phyloP scores from a whole-genome alignment of 1,140 invertebrate species.

The Paracyclopina nana region DNA sequence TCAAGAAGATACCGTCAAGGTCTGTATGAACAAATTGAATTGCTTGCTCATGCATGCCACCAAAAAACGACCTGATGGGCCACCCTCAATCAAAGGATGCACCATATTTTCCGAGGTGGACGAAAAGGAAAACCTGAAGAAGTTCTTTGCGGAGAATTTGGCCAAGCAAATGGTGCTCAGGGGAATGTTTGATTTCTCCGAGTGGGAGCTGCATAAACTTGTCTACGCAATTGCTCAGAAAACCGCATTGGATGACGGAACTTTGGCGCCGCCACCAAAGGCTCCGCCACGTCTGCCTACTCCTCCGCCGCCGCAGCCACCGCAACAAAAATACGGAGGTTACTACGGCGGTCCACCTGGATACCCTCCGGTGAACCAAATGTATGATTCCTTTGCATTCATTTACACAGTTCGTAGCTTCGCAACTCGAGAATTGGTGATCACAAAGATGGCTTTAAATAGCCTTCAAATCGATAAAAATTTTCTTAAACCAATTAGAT shows the following conservation, averaged over 20 bases:
- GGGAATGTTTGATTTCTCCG: not conserved
- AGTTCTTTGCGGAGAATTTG: slow-evolving; percentile 3
- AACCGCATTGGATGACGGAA: not conserved
- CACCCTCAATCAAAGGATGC: not conserved
- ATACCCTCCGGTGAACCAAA: too few relatives aligned
- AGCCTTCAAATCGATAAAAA: too few relatives aligned
- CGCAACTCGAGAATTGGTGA: too few relatives aligned
- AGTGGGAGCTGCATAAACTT: not conserved
- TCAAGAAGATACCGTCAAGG: too few relatives aligned
- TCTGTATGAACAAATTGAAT: not conserved
- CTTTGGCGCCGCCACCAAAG: not conserved
- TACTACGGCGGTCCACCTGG: too few relatives aligned
- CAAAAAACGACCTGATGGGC: not conserved
- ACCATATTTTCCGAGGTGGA: not conserved
- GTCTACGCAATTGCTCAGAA: not conserved
- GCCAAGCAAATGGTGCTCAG: not conserved
- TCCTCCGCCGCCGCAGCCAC: not conserved
- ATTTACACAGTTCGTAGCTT: too few relatives aligned
- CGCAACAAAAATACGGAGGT: too few relatives aligned
- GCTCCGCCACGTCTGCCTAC: not conserved
- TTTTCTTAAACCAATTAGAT: too few relatives aligned
- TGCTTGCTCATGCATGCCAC: not conserved
- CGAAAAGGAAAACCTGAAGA: not conserved
- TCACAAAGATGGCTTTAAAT: too few relatives aligned
- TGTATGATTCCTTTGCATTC: too few relatives aligned